A percentile compares a stretch with the other conserved stretches of the same genome.
Conservation (phyloP, 2,113 vertebrate species). For the Trematomus loennbergii region DNA sequence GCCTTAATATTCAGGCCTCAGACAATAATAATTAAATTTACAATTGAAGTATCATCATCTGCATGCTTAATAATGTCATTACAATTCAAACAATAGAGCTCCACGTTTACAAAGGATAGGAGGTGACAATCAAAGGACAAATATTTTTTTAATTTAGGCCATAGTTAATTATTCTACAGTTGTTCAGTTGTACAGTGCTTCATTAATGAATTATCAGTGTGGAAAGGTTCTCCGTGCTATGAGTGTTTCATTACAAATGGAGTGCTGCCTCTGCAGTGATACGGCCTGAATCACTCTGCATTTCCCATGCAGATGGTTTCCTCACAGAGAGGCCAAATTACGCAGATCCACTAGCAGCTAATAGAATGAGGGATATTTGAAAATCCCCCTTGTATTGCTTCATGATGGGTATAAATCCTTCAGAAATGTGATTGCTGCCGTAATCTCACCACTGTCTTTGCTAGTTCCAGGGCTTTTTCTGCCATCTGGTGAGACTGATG, state of each 20-base stretch:
- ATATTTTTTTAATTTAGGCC: constrained; percentile 21
- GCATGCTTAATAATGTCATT: constrained; percentile 17
- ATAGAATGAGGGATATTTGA: constrained; percentile 69
- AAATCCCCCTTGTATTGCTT: constrained; percentile 61
- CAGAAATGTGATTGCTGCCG: constrained; percentile 63
- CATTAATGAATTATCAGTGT: constrained; percentile 61
- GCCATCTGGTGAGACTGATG: constrained; percentile 78
- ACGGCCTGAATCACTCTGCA: constrained; percentile 59
- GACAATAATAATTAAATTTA: constrained; percentile 47
- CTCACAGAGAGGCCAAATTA: constrained; percentile 70
- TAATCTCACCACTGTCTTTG: constrained; percentile 11
- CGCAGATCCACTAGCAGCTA: constrained; percentile 68
- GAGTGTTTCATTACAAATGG: constrained; percentile 60
- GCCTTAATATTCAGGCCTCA: constrained; percentile 10
- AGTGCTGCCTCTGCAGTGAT: constrained; percentile 47
- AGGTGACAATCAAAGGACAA: constrained; percentile 1
- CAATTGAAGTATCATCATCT: constrained; percentile 15
- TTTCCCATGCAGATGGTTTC: constrained; percentile 70
- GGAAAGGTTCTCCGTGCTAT: constrained; percentile 35
- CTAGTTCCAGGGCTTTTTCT: constrained; percentile 75
- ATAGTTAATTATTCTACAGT: constrained; percentile 49
- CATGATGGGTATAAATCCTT: constrained; percentile 66
- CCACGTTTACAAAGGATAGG: not conserved
- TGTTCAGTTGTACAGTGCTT: constrained; percentile 9
- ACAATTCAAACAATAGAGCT: constrained; percentile 32